Evolutionary conservation across 2,797 vertebrate species (phyloP).

Genomic region (Carcharodon carcharias): DNA sequence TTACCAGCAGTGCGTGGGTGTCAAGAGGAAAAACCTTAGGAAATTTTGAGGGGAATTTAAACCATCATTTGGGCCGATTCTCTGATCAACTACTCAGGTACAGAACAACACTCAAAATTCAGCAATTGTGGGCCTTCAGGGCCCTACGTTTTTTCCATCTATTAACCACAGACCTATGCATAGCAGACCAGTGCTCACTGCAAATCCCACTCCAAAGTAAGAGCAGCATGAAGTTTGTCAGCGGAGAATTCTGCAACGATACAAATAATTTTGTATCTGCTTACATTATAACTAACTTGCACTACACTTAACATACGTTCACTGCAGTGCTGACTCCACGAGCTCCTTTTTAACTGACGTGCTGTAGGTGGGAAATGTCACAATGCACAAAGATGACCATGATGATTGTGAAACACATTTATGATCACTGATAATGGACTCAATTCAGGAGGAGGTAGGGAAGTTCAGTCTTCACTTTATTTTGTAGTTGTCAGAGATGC

Average conservation of each 20-base stretch:
- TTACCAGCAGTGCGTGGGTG: no score
- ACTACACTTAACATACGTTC: neutral
- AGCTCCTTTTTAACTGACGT: neutral
- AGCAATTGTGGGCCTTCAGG: neutral
- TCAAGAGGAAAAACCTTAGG: no score
- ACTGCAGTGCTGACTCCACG: neutral
- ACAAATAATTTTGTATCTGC: neutral
- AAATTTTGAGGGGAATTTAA: no score
- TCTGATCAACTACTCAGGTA: no score
- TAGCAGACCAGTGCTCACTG: neutral
- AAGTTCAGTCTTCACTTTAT: neutral
- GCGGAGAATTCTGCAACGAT: neutral
- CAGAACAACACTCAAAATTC: no score
- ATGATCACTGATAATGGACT: neutral
- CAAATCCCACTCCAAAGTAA: neutral
- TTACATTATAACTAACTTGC: neutral
- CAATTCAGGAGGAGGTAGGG: neutral
- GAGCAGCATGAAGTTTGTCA: neutral
- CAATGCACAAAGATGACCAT: neutral
- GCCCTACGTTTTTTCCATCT: neutral
- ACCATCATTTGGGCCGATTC: no score
- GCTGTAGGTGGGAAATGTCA: neutral
- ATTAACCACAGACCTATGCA: neutral
- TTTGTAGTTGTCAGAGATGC: neutral
- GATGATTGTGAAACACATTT: neutral